phyloP scores from a whole-genome alignment of 1,140 invertebrate genomes.

The Nasonia longicornis region DNA sequence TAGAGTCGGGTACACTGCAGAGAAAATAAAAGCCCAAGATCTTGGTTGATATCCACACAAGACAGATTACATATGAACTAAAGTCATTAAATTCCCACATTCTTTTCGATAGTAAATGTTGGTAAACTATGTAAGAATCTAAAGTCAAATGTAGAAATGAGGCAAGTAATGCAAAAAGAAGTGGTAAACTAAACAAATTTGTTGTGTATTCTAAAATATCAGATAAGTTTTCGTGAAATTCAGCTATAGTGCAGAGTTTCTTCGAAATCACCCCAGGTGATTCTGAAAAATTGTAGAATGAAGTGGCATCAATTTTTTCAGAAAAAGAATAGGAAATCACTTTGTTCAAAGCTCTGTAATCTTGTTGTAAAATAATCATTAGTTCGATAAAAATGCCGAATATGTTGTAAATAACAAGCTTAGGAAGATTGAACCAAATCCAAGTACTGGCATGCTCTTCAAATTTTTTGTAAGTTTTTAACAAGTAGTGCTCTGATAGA shows the following conservation, averaged over 20 bases:
- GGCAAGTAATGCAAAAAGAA: conserved; percentile 13
- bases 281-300: not conserved
- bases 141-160: conserved; percentile 7
- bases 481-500: not conserved
- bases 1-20: conserved; percentile 26
- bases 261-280: not conserved
- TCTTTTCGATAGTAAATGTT: not conserved
- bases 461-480: conserved; percentile 10
- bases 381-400: conserved; percentile 1
- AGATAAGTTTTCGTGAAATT: conserved; percentile 2
- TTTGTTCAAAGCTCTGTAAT: conserved; percentile 19
- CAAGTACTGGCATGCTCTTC: conserved; percentile 13
- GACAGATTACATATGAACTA: not conserved
- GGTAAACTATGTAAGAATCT: conserved; percentile 15
- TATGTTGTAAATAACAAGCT: conserved; percentile 17
- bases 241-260: not conserved
- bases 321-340: not conserved
- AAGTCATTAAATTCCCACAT: not conserved
- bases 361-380: not conserved
- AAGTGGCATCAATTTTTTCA: not conserved
- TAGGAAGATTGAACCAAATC: conserved; percentile 8
- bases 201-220: conserved; percentile 10
- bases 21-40: conserved; percentile 22
- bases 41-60: conserved; percentile 7
- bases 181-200: conserved; percentile 1